A percentile compares a stretch with the other conserved stretches of the same genome.
Conservation (phyloP, 2,113 vertebrate genomes). For the Gobius niger region DNA sequence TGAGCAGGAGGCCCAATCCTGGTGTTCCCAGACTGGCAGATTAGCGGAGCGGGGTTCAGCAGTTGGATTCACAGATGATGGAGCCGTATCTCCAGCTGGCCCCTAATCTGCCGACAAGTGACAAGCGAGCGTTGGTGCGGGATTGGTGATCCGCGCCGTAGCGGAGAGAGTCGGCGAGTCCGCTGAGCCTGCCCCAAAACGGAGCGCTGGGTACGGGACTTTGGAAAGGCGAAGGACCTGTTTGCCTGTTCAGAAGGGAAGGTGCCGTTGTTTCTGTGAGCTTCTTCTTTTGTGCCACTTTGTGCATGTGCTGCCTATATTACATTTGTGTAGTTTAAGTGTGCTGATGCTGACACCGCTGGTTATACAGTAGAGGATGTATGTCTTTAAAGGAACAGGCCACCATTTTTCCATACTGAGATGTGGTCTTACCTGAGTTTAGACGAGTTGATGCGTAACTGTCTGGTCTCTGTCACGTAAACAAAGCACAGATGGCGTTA, state of each 20-base stretch:
- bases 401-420: too few relatives aligned
- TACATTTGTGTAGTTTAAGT: too few relatives aligned
- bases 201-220: not conserved
- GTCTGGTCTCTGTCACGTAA: too few relatives aligned
- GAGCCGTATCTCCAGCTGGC: constrained; percentile 71
- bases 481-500: too few relatives aligned
- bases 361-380: too few relatives aligned
- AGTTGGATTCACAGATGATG: constrained; percentile 74
- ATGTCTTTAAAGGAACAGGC: too few relatives aligned
- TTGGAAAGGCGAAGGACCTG: constrained; percentile 29
- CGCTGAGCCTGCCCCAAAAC: too few relatives aligned
- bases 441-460: too few relatives aligned
- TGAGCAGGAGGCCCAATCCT: constrained; percentile 71
- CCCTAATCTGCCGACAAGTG: constrained; percentile 66
- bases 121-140: constrained; percentile 23
- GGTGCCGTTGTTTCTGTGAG: not conserved
- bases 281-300: too few relatives aligned
- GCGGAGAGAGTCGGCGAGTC: constrained; percentile 14
- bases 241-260: constrained; percentile 20
- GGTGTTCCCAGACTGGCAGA: constrained; percentile 71
- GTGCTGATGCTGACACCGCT: too few relatives aligned
- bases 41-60: constrained; percentile 67
- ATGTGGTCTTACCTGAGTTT: too few relatives aligned
- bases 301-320: too few relatives aligned
- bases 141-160: constrained; percentile 45